A percentile compares a stretch with the other conserved stretches of the same genome.
Evolutionary conservation across 2,113 vertebrate species (phyloP).

Genomic region (Tonatia bakeri): DNA sequence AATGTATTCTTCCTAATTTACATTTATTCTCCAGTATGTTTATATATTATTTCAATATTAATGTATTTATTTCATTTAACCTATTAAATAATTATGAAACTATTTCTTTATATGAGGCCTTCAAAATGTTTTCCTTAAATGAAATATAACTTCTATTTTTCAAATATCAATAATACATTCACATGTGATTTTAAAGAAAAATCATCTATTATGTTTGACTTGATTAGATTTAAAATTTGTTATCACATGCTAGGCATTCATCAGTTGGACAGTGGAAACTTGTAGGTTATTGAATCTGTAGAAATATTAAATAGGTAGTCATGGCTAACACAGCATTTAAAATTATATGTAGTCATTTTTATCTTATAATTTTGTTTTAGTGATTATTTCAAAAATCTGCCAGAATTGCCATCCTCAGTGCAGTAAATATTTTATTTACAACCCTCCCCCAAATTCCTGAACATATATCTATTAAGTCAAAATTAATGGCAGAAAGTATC

Average conservation of each 20-base stretch:
- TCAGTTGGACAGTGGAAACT: neutral
- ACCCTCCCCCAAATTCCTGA: neutral
- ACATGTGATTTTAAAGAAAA: neutral
- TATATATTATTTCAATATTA: neutral
- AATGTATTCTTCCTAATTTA: neutral
- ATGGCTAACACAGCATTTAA: neutral
- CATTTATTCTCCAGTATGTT: neutral
- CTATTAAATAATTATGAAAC: neutral
- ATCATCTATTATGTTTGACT: neutral
- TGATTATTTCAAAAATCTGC: neutral
- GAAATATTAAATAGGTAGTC: neutral
- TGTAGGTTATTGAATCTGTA: neutral
- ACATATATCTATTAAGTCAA: neutral
- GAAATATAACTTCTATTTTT: neutral
- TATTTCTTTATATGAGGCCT: neutral
- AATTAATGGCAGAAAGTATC: neutral
- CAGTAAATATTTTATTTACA: neutral
- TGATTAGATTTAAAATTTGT: neutral
- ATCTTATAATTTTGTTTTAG: neutral
- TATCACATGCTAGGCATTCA: neutral
- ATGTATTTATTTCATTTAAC: neutral
- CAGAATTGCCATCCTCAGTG: neutral
- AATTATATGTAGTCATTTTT: neutral
- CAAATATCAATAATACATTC: neutral
- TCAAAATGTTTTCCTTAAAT: neutral